These are phyloP conservation scores for Palythoa caribaeorum DNA, from an alignment of 92 coral and sea anemone genomes.

Conservation along the genomic window DNA sequence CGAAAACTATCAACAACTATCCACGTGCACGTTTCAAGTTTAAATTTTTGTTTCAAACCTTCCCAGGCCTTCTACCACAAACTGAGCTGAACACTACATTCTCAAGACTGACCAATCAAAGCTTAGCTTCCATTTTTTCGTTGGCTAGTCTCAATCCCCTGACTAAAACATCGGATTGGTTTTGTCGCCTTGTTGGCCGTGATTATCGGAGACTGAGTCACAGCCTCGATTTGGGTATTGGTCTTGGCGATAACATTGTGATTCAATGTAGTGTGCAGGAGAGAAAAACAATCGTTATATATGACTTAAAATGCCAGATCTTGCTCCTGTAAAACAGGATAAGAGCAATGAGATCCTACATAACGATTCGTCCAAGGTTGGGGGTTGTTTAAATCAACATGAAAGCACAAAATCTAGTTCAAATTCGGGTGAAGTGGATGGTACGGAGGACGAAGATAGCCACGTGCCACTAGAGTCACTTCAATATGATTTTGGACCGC, in stretches of 20 bases:
- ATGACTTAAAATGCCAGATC: constrained; percentile 32
- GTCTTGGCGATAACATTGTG: not conserved
- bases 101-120: too few relatives aligned
- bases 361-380: constrained; percentile 14
- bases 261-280: not conserved
- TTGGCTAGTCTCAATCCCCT: too few relatives aligned
- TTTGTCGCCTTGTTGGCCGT: too few relatives aligned
- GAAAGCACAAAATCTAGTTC: not conserved
- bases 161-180: too few relatives aligned
- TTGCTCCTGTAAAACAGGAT: constrained; percentile 22
- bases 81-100: too few relatives aligned
- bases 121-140: too few relatives aligned
- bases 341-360: constrained; percentile 13
- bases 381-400: not conserved
- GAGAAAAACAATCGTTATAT: not conserved
- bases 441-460: not conserved
- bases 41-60: too few relatives aligned
- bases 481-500: constrained; percentile 73
- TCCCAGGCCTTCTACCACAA: too few relatives aligned
- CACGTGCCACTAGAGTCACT: constrained; percentile 38
- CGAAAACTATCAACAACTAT: not conserved
- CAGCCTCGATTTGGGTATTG: constrained; percentile 2
- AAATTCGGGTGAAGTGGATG: not conserved
- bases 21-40: not conserved
- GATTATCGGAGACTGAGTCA: not conserved